Evolutionary conservation across 2,797 vertebrate species (phyloP), one percentile per base, ranked within the genome.

Genomic region (Loris lydekkerianus): DNA sequence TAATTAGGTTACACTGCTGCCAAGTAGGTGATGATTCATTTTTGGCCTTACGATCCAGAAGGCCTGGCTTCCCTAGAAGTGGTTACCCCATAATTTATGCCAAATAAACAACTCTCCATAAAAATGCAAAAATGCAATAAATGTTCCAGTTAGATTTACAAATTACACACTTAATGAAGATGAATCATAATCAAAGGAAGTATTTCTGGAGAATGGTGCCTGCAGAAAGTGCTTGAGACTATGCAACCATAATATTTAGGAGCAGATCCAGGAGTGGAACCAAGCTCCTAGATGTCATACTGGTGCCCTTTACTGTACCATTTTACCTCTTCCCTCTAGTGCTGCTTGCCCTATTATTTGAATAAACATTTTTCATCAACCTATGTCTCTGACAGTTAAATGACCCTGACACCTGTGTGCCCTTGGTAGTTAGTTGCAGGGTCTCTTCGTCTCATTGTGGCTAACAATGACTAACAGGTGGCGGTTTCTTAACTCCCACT

Each of bases 1-100:
- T n/a, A 60, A 72, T 88, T 88, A 84, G 65, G 34, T 58, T 43
- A 84, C 46, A 49, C 40, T 67, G 8, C 37, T 87, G 53, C 56
- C 80, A 94, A 67, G 43, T 56, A 77, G 43, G 37, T 84, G 43
- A 78, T 72, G 77, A 63, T 72, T 92, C 40, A 40, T 65, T 88
- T 76, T 87, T 63, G 61, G 82, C 60, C 37, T 60, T 63, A 46
- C 20, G 27, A 73, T 53, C 67, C 43, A 76, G 49, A 82, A 63
- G 17, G 69, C 69, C 31, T 76, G 61, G 34, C 25, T 80, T 85
- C 15, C 31, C 67, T 46, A 78, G 25, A 73, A 78, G 25, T 78
- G 37, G 27, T 87, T 73, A 49, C 25, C 21, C 15, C 3, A 34
- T 56, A n/a, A 63, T 6, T 37, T 46, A 46, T 67, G 89, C 4